phyloP scores from a whole-genome alignment of 2,797 vertebrate species.

The Eremophila alpestris region DNA sequence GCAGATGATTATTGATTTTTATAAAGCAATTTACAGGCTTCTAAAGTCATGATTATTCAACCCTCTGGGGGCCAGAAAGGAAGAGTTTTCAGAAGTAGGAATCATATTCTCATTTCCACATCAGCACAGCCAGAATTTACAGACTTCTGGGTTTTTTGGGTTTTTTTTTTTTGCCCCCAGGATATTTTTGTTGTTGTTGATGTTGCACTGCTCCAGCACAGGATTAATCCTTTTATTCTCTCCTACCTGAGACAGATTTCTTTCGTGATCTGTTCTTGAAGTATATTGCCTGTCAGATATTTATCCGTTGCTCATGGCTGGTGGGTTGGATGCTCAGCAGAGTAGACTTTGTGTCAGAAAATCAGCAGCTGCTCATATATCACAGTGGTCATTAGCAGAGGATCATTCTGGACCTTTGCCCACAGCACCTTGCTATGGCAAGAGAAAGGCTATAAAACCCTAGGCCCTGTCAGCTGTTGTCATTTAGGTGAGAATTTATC shows the following conservation, averaged over 20 bases:
- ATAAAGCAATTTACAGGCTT: conserved; percentile 51
- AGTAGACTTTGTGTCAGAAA: conserved; percentile 80
- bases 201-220: conserved; percentile 10
- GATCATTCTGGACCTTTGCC: conserved; percentile 90
- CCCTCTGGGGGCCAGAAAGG: conserved; percentile 17
- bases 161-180: neutral
- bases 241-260: conserved; percentile 47
- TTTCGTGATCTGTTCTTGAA: conserved; percentile 23
- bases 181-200: conserved; percentile 52
- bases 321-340: conserved; percentile 76
- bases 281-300: conserved; percentile 70
- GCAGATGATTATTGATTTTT: conserved; percentile 56
- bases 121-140: conserved; percentile 55
- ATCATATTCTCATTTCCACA: conserved; percentile 45
- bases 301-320: conserved; percentile 67
- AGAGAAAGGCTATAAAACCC: conserved; percentile 88
- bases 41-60: conserved; percentile 45
- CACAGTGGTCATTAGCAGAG: conserved; percentile 91
- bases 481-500: conserved; percentile 98
- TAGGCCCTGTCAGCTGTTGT: conserved; percentile 97
- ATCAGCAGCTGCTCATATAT: conserved; percentile 86
- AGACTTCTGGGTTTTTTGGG: conserved; percentile 16
- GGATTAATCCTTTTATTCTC: conserved; percentile 73
- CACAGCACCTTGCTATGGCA: conserved; percentile 83
- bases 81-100: conserved; percentile 39